Evolutionary conservation across 2,113 vertebrate species (phyloP).

Genomic region (Urocitellus parryii): DNA sequence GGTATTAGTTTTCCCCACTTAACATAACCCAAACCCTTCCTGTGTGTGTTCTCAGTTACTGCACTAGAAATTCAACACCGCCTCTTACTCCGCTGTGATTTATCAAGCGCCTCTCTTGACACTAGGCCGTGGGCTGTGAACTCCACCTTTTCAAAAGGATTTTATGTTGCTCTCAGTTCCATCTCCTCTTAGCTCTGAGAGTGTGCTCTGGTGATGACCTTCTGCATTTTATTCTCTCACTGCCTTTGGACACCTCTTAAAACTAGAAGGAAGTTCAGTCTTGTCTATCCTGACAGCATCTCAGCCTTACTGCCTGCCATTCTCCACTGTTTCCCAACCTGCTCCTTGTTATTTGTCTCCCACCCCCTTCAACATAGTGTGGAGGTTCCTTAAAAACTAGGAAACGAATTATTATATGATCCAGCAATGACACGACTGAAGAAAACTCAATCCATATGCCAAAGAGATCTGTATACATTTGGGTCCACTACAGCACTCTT

Average conservation of each 20-base stretch:
- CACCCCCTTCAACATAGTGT: not conserved
- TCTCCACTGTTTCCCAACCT: not conserved
- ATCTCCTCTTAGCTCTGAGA: not conserved
- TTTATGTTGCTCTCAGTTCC: not conserved
- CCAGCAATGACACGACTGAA: not conserved
- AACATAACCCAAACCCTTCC: not conserved
- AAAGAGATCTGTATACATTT: not conserved
- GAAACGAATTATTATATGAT: not conserved
- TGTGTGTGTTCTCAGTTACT: not conserved
- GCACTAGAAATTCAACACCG: not conserved
- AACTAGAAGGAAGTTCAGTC: not conserved
- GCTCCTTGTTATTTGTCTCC: not conserved
- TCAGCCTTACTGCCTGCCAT: not conserved
- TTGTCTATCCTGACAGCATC: not conserved
- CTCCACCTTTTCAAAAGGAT: not conserved
- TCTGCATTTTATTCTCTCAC: not conserved
- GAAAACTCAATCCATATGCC: not conserved
- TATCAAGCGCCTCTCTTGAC: not conserved
- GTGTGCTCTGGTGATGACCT: not conserved
- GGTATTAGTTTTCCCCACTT: not conserved
- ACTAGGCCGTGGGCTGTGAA: not conserved
- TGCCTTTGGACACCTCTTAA: not conserved
- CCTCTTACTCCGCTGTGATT: not conserved
- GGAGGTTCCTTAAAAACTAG: not conserved
- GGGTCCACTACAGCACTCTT: too few relatives aligned